A percentile compares a stretch with the other conserved stretches of the same genome.
These are phyloP conservation scores for Calliphora vicina DNA, from an alignment of 1,140 invertebrate species.

Conservation along the genomic window DNA sequence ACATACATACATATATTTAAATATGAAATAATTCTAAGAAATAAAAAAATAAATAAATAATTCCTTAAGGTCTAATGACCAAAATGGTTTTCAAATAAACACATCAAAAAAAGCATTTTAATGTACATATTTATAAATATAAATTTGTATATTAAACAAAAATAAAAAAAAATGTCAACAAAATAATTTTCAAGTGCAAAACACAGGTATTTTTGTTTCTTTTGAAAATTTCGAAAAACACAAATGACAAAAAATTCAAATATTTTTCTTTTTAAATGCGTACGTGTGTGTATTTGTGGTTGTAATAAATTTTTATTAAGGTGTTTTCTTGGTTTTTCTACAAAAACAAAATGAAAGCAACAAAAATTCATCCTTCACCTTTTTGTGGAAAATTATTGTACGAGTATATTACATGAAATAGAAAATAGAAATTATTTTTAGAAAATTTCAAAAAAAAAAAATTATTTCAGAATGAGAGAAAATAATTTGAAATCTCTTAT, in stretches of 20 bases:
- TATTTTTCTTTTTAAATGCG: neutral
- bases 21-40: no score
- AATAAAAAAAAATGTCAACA: slow-evolving; percentile 6
- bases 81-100: neutral
- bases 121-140: neutral
- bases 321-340: neutral
- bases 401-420: slow-evolving; percentile 7
- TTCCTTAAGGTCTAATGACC: no score
- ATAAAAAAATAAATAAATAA: no score
- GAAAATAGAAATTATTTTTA: neutral
- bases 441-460: neutral
- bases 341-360: neutral
- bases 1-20: no score
- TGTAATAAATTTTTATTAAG: neutral
- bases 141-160: neutral
- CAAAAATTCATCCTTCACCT: slow-evolving; percentile 22
- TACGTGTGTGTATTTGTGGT: neutral
- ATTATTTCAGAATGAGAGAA: neutral
- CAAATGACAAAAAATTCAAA: neutral
- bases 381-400: slow-evolving; percentile 3
- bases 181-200: slow-evolving; percentile 26
- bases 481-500: no score
- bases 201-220: neutral
- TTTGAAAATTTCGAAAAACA: neutral
- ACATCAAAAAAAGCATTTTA: neutral